Evolutionary conservation across 2,113 vertebrate species (phyloP), one percentile per base, ranked within the genome.

Genomic region (Etia nguti): DNA sequence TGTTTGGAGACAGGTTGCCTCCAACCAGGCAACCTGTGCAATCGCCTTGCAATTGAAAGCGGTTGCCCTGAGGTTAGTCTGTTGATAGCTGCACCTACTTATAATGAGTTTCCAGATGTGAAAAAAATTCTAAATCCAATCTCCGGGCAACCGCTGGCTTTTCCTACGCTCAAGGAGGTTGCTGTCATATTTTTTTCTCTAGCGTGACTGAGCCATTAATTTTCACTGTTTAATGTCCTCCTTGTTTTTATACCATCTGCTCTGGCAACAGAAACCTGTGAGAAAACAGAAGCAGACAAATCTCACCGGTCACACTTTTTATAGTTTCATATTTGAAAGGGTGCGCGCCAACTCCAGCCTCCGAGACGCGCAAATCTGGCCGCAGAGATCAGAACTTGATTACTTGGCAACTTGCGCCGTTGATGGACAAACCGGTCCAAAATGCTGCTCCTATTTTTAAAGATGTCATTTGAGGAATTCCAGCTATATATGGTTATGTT

Each of bases 401-500:
- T 91, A 92, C 81, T 91, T 92, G 92, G 91, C 91, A 92, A 79
- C 62, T 52, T 79, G 34, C 55, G 7, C 85, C 31, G 92, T 86
- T 92, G 90, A 89, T 86, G 90, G 90, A 84, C 88, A 84, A 91
- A 82, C n/a, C 75, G 4, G 22, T 84, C 85, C 86, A 92, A 81
- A 89, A 83, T 85, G 22, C 88, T 88, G 38, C 75, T 84, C 79
- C 88, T 86, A 93, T 94, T 95, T 94, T 95, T 94, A 86, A 89
- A 95, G 93, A 90, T 90, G 85, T 36, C 52, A 86, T 92, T 91
- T 80, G 60, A 84, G 91, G 90, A 90, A 90, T 93, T 90, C 56
- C 75, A 81, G 87, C 93, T 95, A 93, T 94, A 90, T 93, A 90
- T 93, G 92, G 94, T 90, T 87, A 90, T 92, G 88, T 87, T 91